Base-by-base conservation (phyloP, 1,140 invertebrate species). In the Gryllus bimaculatus region DNA sequence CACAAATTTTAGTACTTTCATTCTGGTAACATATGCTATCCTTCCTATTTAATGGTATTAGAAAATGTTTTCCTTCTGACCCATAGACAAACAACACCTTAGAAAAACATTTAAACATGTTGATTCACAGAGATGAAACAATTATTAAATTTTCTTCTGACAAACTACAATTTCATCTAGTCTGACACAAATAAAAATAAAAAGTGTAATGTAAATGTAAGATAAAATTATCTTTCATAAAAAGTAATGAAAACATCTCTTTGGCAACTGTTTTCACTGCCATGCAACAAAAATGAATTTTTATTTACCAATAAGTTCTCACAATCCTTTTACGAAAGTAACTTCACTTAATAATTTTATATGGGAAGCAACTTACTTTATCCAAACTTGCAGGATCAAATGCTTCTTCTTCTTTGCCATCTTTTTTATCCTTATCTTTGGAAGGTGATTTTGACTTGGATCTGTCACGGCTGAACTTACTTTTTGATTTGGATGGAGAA, bases 321-420 rank as follows among this genome's bases (percentile, higher is more conserved):
- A 48, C 8, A 48, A 8, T 79, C 8, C 79, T 73, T 74, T 73
- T 66, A 48, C 12, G 73, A 21, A 75, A 49, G 26, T 12, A 77
- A 15, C 8, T 75, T 8, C 54, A 73, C 47, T 39, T 79, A 78
- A 21, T 76, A 81, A 76, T 47, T 82, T 78, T n/a, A 73, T 73
- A 66, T 26, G 74, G 79, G 78, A 77, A 18, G 75, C 76, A 75
- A 80, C 77, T 84, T 84, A 92, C 91, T 88, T 93, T 94, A 83
- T 94, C 92, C 81, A 91, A 87, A 85, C 91, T 91, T 66, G 92
- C 90, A 73, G 91, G 90, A 84, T 93, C 91, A 85, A 93, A 94
- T 15, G 88, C 85, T 81, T 88, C 85, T 80, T 91, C 89, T 80
- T 89, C 87, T 83, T 92, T 91, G 78, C 90, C 88, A 47, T 87